Conservation (phyloP, 2,888 invertebrate genomes). For the Troides helena region DNA sequence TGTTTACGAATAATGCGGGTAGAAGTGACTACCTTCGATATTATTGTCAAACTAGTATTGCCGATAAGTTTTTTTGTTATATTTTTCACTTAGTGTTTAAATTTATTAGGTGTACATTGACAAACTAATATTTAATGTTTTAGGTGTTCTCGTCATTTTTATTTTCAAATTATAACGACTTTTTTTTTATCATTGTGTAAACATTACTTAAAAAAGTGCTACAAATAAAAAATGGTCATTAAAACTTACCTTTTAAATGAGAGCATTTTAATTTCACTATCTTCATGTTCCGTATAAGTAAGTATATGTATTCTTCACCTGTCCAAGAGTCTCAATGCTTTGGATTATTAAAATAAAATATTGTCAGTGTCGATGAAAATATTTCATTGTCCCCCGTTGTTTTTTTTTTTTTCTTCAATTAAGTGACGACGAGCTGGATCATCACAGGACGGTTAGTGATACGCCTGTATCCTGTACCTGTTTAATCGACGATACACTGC, state of each 20-base stretch:
- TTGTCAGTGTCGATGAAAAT: too few species aligned
- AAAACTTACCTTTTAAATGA: conserved; percentile 73
- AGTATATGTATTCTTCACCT: not conserved
- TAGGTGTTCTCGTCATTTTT: conserved; percentile 54
- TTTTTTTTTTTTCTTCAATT: too few species aligned
- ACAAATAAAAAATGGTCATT: conserved; percentile 72
- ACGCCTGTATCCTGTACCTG: too few species aligned
- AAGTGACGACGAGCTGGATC: too few species aligned
- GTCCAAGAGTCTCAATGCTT: too few species aligned
- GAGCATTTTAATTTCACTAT: conserved; percentile 34
- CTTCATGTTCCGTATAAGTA: not conserved
- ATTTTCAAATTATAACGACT: conserved; percentile 51
- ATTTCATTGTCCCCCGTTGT: too few species aligned
- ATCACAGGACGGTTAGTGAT: too few species aligned
- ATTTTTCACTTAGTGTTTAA: conserved; percentile 62
- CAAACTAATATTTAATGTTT: conserved; percentile 47
- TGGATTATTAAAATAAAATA: too few species aligned
- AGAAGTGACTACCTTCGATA: conserved; percentile 50
- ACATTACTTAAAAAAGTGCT: conserved; percentile 73
- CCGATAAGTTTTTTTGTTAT: conserved; percentile 55
- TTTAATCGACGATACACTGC: too few species aligned
- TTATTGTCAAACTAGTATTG: conserved; percentile 59
- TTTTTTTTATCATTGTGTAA: conserved; percentile 63
- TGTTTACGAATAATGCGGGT: conserved; percentile 59
- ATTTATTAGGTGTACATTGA: conserved; percentile 61